phyloP scores from a whole-genome alignment of 2,888 invertebrate genomes.

The Seladonia tumulorum region DNA sequence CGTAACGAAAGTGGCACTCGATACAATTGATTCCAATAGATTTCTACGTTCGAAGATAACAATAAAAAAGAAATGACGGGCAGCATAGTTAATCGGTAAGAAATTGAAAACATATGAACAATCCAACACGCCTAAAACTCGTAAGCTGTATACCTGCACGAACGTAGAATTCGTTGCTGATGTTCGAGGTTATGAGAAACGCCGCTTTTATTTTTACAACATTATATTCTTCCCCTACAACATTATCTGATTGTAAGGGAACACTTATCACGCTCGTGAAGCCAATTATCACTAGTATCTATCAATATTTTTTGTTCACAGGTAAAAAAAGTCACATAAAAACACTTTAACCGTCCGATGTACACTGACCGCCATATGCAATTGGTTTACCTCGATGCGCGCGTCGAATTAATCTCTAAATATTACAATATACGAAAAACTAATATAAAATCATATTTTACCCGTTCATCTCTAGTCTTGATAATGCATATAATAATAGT shows the following conservation, averaged over 20 bases:
- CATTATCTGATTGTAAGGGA: conserved; percentile 26
- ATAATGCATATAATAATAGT: not conserved
- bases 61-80: conserved; percentile 1
- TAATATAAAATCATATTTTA: not conserved
- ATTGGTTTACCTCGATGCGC: conserved; percentile 58
- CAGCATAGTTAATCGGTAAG: not conserved
- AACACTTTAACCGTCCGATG: conserved; percentile 55
- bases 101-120: not conserved
- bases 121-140: not conserved
- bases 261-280: conserved; percentile 13
- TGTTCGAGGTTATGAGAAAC: conserved; percentile 65
- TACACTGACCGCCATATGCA: conserved; percentile 68
- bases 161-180: conserved; percentile 33
- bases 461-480: not conserved
- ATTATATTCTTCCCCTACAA: conserved; percentile 29
- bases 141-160: conserved; percentile 44
- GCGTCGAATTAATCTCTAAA: conserved; percentile 64
- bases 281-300: conserved; percentile 16
- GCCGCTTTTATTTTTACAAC: conserved; percentile 57
- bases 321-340: conserved; percentile 54
- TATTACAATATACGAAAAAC: not conserved
- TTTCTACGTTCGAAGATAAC: not conserved
- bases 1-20: conserved; percentile 36
- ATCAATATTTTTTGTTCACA: conserved; percentile 28
- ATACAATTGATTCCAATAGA: conserved; percentile 38